These are phyloP conservation scores for Sphaerolaimus hirsutus DNA, from an alignment of 2,888 invertebrate species.

Conservation along the genomic window DNA sequence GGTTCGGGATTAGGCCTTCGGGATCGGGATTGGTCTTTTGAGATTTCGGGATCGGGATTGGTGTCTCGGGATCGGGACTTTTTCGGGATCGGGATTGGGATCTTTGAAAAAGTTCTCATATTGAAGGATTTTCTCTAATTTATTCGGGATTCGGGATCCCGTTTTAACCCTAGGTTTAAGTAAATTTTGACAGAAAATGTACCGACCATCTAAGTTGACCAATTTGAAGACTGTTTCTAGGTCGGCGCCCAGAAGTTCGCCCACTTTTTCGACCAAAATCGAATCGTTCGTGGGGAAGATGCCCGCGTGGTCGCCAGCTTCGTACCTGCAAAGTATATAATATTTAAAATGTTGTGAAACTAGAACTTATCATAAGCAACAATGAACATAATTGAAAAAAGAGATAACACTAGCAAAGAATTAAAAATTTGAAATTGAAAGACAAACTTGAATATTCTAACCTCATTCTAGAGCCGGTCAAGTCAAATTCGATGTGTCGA, in stretches of 20 bases:
- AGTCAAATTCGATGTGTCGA: constrained; percentile 85
- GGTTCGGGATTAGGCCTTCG: too few relatives aligned
- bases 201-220: constrained; percentile 59
- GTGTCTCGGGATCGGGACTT: too few relatives aligned
- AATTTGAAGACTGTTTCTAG: constrained; percentile 68
- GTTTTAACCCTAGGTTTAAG: too few relatives aligned
- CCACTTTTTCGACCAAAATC: constrained; percentile 56
- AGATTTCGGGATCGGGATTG: too few relatives aligned
- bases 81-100: too few relatives aligned
- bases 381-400: neutral
- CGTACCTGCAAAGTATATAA: constrained; percentile 26
- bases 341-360: neutral
- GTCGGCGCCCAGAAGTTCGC: constrained; percentile 48
- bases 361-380: neutral
- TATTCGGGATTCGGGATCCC: too few relatives aligned
- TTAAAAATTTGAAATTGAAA: neutral
- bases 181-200: neutral
- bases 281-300: constrained; percentile 74
- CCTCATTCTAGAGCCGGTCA: constrained; percentile 6
- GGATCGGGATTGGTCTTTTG: too few relatives aligned
- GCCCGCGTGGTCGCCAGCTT: constrained; percentile 75
- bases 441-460: neutral
- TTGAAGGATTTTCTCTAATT: too few relatives aligned
- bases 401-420: neutral
- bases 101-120: too few relatives aligned